Evolutionary conservation across 2,888 invertebrate species (phyloP), one percentile per base, ranked within the genome.

Genomic region (Idaea aversata): DNA sequence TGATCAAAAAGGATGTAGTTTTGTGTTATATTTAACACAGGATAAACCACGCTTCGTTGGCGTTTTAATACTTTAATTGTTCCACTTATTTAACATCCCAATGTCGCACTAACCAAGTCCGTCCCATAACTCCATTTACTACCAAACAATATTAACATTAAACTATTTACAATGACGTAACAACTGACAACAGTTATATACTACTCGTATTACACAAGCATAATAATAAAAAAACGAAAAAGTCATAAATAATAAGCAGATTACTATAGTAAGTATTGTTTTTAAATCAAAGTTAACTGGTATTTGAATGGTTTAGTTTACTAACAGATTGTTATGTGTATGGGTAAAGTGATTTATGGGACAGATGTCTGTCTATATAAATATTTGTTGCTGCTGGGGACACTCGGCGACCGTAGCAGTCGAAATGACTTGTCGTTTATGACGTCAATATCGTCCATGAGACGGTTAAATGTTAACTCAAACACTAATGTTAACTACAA

Each of bases 361-460:
- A 59, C 59, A 59, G 34, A 64, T 64, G 58, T 68, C 70, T n/a
- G 65, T 67, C 70, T 66, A 73, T 70, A 67, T 69, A 74, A 74
- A 74, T 74, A 74, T 74, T 74, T 70, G 74, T 68, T 57, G 34
- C 61, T 47, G 38, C 63, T 74, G 67, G 73, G 77, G 76, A 72
- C 77, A 73, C 34, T 59, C 4, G 15, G 16, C 25, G 59, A 15
- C 16, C 15, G 58, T 47, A 47, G 16, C 10, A 25, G 59, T 69
- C 67, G 69, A 70, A 70, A 72, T 72, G 66, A 67, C 71, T 47
- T 47, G 47, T 13, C 71, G 66, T 70, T 63, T 61, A 63, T 82
- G 82, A 82, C 82, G 83, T 82, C 80, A 82, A 72, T 70, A 35
- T 16, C 65, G 82, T 79, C 82, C 82, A 61, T 80, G 82, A 81